A percentile compares a stretch with the other conserved stretches of the same genome.
Conservation (phyloP, 2,888 invertebrate genomes). For the Maniola hyperantus region DNA sequence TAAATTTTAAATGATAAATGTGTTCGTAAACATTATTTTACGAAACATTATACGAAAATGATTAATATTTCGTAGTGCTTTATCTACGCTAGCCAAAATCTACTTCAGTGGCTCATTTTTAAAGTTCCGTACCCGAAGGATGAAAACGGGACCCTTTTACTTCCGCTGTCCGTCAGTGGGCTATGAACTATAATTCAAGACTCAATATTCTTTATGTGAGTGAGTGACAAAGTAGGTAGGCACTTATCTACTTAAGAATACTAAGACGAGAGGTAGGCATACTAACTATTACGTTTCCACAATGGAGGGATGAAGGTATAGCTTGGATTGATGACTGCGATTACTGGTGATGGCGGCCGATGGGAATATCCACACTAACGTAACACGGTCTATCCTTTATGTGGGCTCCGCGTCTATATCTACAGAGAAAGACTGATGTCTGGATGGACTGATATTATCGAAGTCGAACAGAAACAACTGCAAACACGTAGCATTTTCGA, state of each 20-base stretch:
- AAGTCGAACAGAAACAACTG: conserved; percentile 11
- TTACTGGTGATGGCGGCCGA: conserved; percentile 23
- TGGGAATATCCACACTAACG: conserved; percentile 17
- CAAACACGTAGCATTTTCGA: background rate
- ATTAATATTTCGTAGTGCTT: background rate
- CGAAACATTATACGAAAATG: too few relatives aligned
- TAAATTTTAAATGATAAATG: conserved; percentile 27
- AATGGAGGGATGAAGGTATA: conserved; percentile 16
- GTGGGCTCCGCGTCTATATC: conserved; percentile 2
- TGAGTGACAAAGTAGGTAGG: too few relatives aligned
- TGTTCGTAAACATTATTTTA: conserved; percentile 8
- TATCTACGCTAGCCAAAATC: conserved; percentile 48
- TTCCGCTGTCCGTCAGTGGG: too few relatives aligned
- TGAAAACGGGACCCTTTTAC: too few relatives aligned
- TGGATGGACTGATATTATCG: conserved; percentile 5
- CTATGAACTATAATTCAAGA: too few relatives aligned
- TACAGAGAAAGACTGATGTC: conserved; percentile 13
- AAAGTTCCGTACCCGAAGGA: too few relatives aligned
- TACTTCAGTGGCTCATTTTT: conserved; percentile 62
- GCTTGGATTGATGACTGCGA: conserved; percentile 36
- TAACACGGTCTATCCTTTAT: conserved; percentile 15
- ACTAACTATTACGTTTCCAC: conserved; percentile 16
- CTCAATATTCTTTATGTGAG: too few relatives aligned
- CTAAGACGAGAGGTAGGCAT: conserved; percentile 9
- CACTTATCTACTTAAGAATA: background rate